Evolutionary conservation across 2,113 vertebrate species (phyloP).

Genomic region (Crotalus tigris): DNA sequence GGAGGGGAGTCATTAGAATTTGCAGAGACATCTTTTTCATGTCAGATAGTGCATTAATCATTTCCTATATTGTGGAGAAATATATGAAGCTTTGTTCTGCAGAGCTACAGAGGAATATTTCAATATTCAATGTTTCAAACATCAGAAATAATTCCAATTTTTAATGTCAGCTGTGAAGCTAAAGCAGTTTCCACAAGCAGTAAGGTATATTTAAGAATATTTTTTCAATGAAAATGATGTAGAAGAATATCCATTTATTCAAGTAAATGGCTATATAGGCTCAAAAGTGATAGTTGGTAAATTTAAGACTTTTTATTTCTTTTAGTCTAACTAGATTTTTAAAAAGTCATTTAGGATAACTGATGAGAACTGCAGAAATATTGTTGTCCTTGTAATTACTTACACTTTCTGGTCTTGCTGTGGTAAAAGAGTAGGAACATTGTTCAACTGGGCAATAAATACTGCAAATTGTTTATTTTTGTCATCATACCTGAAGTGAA

Average conservation of each 20-base stretch:
- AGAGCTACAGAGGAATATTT: too few relatives aligned
- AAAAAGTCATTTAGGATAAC: background rate
- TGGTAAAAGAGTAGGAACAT: conserved; percentile 78
- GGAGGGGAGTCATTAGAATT: background rate
- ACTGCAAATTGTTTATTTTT: conserved; percentile 89
- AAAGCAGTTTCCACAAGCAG: background rate
- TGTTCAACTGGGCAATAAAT: conserved; percentile 82
- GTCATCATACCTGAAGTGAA: conserved; percentile 77
- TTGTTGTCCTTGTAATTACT: conserved; percentile 53
- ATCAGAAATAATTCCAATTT: background rate
- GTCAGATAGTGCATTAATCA: background rate
- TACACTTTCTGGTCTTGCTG: conserved; percentile 85
- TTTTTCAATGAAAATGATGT: background rate
- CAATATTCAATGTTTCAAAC: too few relatives aligned
- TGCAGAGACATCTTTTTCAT: background rate
- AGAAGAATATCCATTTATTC: conserved; percentile 7
- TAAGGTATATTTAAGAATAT: background rate
- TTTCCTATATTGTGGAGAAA: background rate
- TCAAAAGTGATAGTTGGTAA: background rate
- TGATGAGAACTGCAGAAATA: background rate
- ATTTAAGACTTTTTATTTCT: background rate
- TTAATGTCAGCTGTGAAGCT: background rate
- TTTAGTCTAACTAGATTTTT: background rate
- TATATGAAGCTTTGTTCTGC: background rate
- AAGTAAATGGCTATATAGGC: background rate